Evolutionary conservation across 2,888 invertebrate genomes (phyloP).

Genomic region (Anagyrus pseudococci): DNA sequence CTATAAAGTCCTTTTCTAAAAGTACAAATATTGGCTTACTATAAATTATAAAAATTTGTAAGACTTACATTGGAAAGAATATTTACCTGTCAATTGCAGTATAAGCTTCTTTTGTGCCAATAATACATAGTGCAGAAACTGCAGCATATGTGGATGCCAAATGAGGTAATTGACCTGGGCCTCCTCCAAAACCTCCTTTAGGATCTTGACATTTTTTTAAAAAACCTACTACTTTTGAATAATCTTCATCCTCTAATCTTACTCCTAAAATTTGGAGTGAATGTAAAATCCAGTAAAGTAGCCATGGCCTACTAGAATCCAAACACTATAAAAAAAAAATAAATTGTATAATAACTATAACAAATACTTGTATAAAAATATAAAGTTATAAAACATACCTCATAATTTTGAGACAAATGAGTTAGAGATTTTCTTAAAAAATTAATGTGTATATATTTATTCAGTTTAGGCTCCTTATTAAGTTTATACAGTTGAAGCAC

Average conservation of each 20-base stretch:
- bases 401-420: conserved; percentile 74
- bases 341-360: conserved; percentile 18
- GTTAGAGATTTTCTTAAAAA: conserved; percentile 74
- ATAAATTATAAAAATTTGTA: conserved; percentile 18
- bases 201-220: conserved; percentile 76
- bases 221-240: conserved; percentile 67
- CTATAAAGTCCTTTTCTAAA: conserved; percentile 71
- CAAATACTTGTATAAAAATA: background rate
- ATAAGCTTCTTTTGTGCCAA: conserved; percentile 88
- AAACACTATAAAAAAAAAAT: conserved; percentile 66
- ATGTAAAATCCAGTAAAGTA: conserved; percentile 97
- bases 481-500: conserved; percentile 64
- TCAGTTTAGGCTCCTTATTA: conserved; percentile 69
- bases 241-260: conserved; percentile 66
- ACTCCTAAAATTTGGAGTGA: conserved; percentile 80
- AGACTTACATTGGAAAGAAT: conserved; percentile 14
- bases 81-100: conserved; percentile 81
- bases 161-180: conserved; percentile 91
- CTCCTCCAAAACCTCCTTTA: conserved; percentile 91
- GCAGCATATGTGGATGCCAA: conserved; percentile 98
- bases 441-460: conserved; percentile 70
- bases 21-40: too few relatives aligned
- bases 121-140: conserved; percentile 88
- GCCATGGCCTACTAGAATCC: conserved; percentile 96
- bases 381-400: conserved; percentile 55